Conservation (phyloP, 2,797 vertebrate species). For the Alca torda region DNA sequence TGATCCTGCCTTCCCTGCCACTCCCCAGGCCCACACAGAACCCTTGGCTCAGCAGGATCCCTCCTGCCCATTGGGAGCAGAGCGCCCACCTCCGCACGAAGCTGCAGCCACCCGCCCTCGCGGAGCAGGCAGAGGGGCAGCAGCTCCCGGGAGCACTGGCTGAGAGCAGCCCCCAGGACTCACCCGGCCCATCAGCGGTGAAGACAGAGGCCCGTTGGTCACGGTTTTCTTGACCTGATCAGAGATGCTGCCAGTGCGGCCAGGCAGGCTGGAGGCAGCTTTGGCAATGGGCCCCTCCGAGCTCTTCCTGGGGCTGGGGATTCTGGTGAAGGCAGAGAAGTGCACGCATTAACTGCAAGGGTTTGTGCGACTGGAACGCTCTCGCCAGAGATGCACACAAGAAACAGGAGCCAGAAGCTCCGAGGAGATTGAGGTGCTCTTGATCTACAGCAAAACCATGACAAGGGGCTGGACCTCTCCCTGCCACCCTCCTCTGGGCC, state of each 20-base stretch:
- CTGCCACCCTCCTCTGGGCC: not conserved
- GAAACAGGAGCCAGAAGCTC: not conserved
- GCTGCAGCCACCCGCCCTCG: not conserved
- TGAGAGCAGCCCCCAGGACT: not conserved
- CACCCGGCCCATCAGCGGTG: constrained; percentile 83
- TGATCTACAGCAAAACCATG: not conserved
- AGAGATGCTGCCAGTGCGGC: constrained; percentile 63
- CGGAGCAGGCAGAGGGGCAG: not conserved
- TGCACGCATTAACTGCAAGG: rapidly evolving
- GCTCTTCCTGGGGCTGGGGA: constrained; percentile 85
- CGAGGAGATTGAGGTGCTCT: rapidly evolving
- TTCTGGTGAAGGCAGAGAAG: constrained; percentile 69
- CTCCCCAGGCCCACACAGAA: not conserved
- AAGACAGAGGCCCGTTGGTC: constrained; percentile 77
- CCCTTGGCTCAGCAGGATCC: not conserved
- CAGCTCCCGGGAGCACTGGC: not conserved
- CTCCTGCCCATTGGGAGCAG: not conserved
- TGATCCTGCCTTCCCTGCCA: rapidly evolving
- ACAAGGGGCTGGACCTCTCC: not conserved
- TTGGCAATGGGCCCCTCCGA: constrained; percentile 77
- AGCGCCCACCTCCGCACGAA: rapidly evolving
- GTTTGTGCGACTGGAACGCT: rapidly evolving
- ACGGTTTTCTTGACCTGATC: constrained; percentile 79
- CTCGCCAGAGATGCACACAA: rapidly evolving
- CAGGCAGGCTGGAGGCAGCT: constrained; percentile 70